Base-by-base conservation (phyloP, 2,888 invertebrate species). In the Drosophila birchii region DNA sequence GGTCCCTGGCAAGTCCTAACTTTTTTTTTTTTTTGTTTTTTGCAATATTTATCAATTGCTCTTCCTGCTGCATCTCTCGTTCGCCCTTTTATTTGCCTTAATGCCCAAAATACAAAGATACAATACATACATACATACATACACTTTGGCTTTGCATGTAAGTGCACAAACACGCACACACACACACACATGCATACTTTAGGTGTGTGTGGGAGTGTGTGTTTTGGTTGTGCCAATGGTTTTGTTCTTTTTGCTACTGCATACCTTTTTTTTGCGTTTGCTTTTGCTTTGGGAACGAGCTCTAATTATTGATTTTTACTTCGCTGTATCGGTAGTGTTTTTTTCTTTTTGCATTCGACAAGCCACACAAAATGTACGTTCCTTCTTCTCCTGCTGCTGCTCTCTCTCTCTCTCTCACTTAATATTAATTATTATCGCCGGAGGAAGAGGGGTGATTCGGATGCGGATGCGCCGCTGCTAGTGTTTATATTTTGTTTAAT, bases 231-330 rank as follows among this genome's bases (percentile, higher is more conserved):
- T 57, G 34, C 57, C 57, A 53, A 54, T 66, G 55, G 36, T 72
- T 72, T 71, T 61, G 56, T 61, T 61, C 36, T 73, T 64, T 57
- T 68, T 57, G 56, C 57, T 53, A 54, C 53, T 59, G 80, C 81
- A 79, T 79, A 71, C 80, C 80, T 85, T 78, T 68, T 85, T 54
- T 62, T 67, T 53, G 56, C 62, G 32, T 62, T 36, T 51, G 59
- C 58, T 32, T 60, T 61, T 36, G 47, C 49, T 59, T 49, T 47
- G 60, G 16, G 72, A 78, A 68, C 56, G 41, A 61, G 74, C 71
- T 74, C 69, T 83, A 82, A 70, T 77, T 81, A 86, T 86, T 86
- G 86, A 80, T 81, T 81, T 81, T 81, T 86, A 70, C 78, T 63
- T 70, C 78, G 76, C 70, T 60, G 64, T 77, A 72, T 68, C 62